These are phyloP conservation scores for Riptortus pedestris DNA, from an alignment of 1,140 invertebrate species.

Conservation along the genomic window DNA sequence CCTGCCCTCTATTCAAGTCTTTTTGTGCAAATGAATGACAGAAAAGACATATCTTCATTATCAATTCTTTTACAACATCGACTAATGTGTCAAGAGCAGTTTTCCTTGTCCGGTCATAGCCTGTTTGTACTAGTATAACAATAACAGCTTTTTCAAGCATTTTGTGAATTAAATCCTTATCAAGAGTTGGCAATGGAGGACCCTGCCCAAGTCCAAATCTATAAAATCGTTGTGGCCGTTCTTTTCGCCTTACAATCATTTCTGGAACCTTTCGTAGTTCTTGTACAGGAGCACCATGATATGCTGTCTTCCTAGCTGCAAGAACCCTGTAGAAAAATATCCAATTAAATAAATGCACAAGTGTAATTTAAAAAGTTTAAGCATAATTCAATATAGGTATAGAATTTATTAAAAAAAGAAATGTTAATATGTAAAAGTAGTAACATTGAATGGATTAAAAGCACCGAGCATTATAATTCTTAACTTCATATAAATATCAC, in stretches of 20 bases:
- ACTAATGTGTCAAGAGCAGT: neutral
- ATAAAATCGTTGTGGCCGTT: neutral
- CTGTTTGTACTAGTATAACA: neutral
- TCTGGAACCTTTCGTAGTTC: neutral
- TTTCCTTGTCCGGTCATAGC: neutral
- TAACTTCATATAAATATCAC: too few species aligned
- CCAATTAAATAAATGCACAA: too few species aligned
- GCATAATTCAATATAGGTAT: too few species aligned
- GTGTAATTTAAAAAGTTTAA: too few species aligned
- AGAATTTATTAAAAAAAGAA: too few species aligned
- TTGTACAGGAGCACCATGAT: neutral
- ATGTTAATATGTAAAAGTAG: too few species aligned
- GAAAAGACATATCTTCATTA: neutral
- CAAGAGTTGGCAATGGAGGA: neutral
- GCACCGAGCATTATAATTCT: too few species aligned
- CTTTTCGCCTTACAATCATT: neutral
- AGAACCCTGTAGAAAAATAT: neutral
- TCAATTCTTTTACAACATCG: neutral
- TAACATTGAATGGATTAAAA: too few species aligned
- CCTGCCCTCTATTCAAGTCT: neutral
- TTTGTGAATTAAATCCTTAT: neutral
- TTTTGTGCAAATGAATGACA: neutral
- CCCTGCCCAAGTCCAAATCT: neutral
- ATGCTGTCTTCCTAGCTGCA: neutral
- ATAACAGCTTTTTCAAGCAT: conserved; percentile 4